Conservation (phyloP, 2,113 vertebrate species). For the Lophochroa leadbeateri region DNA sequence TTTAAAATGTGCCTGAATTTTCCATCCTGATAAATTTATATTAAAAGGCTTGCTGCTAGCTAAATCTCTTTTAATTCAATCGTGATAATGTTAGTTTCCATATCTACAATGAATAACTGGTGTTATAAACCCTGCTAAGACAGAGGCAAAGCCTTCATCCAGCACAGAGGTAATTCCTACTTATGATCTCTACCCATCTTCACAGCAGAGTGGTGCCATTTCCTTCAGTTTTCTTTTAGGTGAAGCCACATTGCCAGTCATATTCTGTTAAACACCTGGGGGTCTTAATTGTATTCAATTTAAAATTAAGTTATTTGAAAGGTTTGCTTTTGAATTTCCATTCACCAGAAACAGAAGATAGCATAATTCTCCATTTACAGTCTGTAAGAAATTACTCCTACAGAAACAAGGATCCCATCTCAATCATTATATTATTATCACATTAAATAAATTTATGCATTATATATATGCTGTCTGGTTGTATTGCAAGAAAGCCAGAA, state of each 20-base stretch:
- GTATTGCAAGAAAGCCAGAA: background rate
- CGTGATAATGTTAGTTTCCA: background rate
- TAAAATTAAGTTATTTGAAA: background rate
- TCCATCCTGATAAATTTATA: background rate
- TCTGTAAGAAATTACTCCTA: background rate
- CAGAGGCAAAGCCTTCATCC: background rate
- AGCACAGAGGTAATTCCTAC: background rate
- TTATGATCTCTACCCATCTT: background rate
- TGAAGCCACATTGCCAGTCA: background rate
- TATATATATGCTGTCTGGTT: background rate
- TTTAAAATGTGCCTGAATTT: background rate
- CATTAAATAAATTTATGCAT: background rate
- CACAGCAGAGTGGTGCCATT: background rate
- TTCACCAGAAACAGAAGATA: background rate
- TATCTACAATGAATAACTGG: background rate
- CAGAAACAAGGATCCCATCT: background rate
- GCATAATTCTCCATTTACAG: background rate
- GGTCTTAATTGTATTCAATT: background rate
- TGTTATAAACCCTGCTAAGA: background rate
- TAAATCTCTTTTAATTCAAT: background rate
- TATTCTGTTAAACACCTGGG: background rate
- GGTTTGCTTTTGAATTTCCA: background rate
- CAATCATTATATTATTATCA: background rate
- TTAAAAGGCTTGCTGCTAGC: background rate
- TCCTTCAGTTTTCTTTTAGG: background rate